These are phyloP conservation scores for Diploptera punctata DNA, from an alignment of 2,888 invertebrate genomes.

Conservation along the genomic window DNA sequence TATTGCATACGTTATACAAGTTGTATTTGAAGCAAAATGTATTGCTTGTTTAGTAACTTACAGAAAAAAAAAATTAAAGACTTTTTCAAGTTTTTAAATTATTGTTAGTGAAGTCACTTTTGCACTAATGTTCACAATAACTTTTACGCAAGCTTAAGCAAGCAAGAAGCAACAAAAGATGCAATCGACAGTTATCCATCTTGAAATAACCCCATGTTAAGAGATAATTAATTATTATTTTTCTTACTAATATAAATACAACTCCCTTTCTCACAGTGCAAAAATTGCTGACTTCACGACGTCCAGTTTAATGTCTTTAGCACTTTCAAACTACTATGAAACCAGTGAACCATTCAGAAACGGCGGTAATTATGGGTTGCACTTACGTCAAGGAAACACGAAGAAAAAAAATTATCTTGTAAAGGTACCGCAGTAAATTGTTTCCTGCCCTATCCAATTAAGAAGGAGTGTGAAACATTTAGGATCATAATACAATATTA, in stretches of 20 bases:
- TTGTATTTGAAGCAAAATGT: too few relatives aligned
- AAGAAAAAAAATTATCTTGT: constrained; percentile 23
- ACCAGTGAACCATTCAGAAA: constrained; percentile 25
- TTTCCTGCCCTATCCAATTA: constrained; percentile 30
- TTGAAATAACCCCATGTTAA: neutral
- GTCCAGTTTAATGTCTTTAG: neutral
- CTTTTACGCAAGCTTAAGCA: constrained; percentile 4
- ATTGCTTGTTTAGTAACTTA: too few relatives aligned
- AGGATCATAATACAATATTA: constrained; percentile 10
- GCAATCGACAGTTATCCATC: neutral
- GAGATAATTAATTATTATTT: constrained; percentile 8
- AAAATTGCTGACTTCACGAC: neutral
- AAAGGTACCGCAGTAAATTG: constrained; percentile 24
- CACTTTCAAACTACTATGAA: constrained; percentile 3
- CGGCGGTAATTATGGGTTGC: constrained; percentile 20
- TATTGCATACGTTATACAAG: too few relatives aligned
- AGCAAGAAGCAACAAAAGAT: neutral
- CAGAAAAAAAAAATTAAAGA: too few relatives aligned
- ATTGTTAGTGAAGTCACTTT: too few relatives aligned
- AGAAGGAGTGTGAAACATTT: constrained; percentile 19
- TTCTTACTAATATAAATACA: neutral
- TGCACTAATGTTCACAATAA: neutral
- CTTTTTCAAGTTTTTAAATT: too few relatives aligned
- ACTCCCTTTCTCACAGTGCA: constrained; percentile 10
- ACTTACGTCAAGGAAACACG: constrained; percentile 13